A percentile compares a stretch with the other conserved stretches of the same genome.
Conservation (phyloP, 2,888 invertebrate species). For the Gisinianus flammeolus region DNA sequence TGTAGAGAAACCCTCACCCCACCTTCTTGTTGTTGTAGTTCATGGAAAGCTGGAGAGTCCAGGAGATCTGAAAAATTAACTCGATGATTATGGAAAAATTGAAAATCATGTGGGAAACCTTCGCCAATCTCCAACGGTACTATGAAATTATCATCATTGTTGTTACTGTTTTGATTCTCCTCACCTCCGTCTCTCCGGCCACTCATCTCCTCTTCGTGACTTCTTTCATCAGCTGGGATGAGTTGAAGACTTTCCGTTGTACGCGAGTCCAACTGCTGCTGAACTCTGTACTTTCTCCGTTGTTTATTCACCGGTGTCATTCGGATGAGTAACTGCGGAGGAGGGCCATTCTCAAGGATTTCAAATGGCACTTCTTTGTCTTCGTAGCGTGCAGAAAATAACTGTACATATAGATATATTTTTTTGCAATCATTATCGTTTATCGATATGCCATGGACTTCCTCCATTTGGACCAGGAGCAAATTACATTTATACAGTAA, state of each 20-base stretch:
- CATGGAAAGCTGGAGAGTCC: conserved; percentile 2
- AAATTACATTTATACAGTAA: background rate
- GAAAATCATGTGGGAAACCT: background rate
- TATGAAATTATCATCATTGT: background rate
- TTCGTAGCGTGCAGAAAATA: conserved; percentile 3
- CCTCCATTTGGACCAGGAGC: no score
- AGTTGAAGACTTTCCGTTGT: background rate
- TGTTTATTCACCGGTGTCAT: background rate
- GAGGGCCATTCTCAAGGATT: background rate
- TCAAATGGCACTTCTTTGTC: background rate
- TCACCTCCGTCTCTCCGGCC: background rate
- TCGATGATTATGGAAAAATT: background rate
- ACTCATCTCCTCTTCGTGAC: background rate
- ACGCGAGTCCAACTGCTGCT: background rate
- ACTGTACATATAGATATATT: background rate
- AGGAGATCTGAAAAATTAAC: conserved; percentile 4
- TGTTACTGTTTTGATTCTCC: background rate
- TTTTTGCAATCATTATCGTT: background rate
- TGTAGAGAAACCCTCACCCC: no score
- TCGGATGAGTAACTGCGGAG: background rate
- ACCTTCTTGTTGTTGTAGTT: background rate
- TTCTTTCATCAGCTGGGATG: background rate
- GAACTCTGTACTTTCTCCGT: background rate
- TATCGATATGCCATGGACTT: no score
- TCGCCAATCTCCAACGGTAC: background rate